Evolutionary conservation across 2,888 invertebrate genomes (phyloP), one percentile per base, ranked within the genome.

Genomic region (Drosophila subquinaria): DNA sequence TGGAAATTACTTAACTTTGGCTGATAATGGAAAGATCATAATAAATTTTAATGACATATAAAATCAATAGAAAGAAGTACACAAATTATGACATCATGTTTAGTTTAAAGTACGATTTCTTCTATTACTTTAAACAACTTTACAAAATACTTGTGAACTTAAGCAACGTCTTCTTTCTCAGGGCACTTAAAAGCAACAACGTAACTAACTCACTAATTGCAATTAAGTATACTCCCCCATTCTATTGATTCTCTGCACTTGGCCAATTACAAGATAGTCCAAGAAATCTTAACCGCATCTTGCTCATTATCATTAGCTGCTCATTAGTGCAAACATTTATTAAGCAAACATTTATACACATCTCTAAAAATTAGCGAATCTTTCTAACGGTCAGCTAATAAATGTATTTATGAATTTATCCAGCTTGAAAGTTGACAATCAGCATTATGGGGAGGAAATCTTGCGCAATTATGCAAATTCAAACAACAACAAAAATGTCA

Each of bases 401-500:
- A 30, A 17, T 13, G 10, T 47, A 53, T 17, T 48, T 20, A 11
- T 47, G 33, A 52, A 42, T 30, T 60, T 60, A n/a, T 3, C 0
- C 9, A 2, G 53, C 33, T 50, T 27, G 20, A 56, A 27, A 71
- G 43, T 47, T 36, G 51, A 33, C 17, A 62, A 50, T 56, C 57
- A 61, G 53, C 77, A 53, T 30, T 4, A 38, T 47, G 27, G 23
- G 20, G 30, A 15, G 36, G 15, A 48, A 61, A 40, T 64, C 63
- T 79, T 79, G 59, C 53, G 55, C 60, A 73, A 78, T 78, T 73
- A 67, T 64, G 82, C 47, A 76, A 76, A 76, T 71, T 27, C 33
- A 50, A 56, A 50, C n/a, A 40, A 57, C 45, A 48, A 27, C 2
- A 69, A 30, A 62, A 63, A 30, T 66, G 42, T 63, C 63, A 61